Evolutionary conservation across 2,888 invertebrate genomes (phyloP), one percentile per base, ranked within the genome.

Genomic region (Microctonus brassicae): DNA sequence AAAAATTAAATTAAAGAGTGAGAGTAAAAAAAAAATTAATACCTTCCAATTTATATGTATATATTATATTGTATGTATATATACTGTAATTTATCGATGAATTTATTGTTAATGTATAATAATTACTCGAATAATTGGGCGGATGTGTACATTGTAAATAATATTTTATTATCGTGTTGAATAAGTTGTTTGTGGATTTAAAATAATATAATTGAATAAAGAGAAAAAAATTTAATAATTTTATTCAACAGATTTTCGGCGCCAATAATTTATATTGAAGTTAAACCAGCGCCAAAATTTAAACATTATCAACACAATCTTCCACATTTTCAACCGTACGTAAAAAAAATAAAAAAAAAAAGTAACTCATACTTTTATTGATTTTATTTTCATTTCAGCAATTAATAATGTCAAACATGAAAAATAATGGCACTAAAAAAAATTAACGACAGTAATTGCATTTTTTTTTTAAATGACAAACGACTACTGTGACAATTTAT

Each of bases 331-430:
- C 47, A 17, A 47, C 47, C 17, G 4, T 20, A 17, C 7, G 3
- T 47, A 47, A n/a, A n/a, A n/a, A n/a, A n/a, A n/a, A n/a, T n/a
- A n/a, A n/a, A n/a, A n/a, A n/a, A n/a, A n/a, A n/a, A n/a, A n/a
- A n/a, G n/a, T n/a, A n/a, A n/a, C n/a, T n/a, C n/a, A n/a, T n/a
- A n/a, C n/a, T n/a, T n/a, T n/a, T n/a, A n/a, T n/a, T n/a, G n/a
- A n/a, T 5, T 20, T n/a, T 2, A 17, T 47, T 47, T 47, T 47
- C 9, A 3, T 47, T 47, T 47, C 7, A 17, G 17, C 17, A 17
- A 47, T 47, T 47, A 47, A 47, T 47, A 47, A 47, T 47, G 47
- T 47, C 47, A 47, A 47, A 47, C 47, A 47, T 47, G 47, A 47
- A 47, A 17, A 47, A 47, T 47, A 47, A 47, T 47, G 47, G 17